These are phyloP conservation scores for Agriopis aurantiaria DNA, from an alignment of 2,888 invertebrate genomes.

Conservation along the genomic window DNA sequence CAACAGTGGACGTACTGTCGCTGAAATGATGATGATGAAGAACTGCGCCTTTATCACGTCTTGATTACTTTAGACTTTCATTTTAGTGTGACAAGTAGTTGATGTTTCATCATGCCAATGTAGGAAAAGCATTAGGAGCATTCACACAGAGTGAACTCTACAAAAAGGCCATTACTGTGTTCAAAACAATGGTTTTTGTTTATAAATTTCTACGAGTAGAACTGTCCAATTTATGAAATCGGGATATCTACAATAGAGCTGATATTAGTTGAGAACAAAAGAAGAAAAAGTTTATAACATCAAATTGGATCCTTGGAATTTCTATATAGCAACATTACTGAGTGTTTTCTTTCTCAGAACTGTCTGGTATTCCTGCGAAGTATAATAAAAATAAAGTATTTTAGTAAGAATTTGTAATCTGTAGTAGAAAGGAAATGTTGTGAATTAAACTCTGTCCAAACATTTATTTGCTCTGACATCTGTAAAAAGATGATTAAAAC, in stretches of 20 bases:
- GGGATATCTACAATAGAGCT: slow-evolving; percentile 4
- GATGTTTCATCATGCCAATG: no score
- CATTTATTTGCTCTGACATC: no score
- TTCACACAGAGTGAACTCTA: no score
- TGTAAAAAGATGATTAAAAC: no score
- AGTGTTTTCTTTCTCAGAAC: slow-evolving; percentile 4
- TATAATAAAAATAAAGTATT: slow-evolving; percentile 8
- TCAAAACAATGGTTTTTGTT: neutral
- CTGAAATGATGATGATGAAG: no score
- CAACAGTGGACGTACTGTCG: no score
- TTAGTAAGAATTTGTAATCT: slow-evolving; percentile 8
- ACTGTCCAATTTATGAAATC: slow-evolving; percentile 7
- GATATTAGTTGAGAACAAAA: slow-evolving; percentile 17
- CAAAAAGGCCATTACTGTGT: no score
- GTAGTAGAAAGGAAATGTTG: neutral
- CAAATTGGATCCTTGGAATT: slow-evolving; percentile 19
- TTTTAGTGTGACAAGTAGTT: no score
- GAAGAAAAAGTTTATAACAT: slow-evolving; percentile 14
- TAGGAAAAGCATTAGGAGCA: no score
- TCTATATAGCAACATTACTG: slow-evolving; percentile 7
- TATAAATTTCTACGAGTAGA: neutral
- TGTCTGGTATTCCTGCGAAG: slow-evolving; percentile 4
- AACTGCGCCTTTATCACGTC: no score
- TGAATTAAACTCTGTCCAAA: neutral
- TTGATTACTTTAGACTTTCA: no score